Conservation (phyloP, 2,113 vertebrate genomes). For the Butorides virescens region DNA sequence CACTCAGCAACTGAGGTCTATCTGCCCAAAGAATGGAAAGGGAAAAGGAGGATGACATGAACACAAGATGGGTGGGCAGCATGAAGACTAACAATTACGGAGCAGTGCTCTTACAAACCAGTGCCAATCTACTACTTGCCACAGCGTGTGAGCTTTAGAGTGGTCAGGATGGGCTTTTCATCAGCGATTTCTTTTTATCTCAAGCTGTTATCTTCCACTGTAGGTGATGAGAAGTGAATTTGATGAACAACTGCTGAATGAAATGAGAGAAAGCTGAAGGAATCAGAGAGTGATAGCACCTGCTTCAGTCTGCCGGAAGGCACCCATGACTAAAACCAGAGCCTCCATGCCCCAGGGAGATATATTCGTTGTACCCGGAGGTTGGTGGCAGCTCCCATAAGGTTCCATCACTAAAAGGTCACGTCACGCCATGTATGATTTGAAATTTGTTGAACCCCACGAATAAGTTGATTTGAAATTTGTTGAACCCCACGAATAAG, state of each 20-base stretch:
- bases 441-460: neutral
- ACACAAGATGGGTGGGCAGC: neutral
- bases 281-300: neutral
- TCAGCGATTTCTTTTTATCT: neutral
- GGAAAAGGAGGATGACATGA: constrained; percentile 5
- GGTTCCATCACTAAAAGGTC: neutral
- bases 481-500: neutral
- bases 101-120: neutral
- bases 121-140: neutral
- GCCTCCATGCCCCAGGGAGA: neutral
- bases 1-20: constrained; percentile 15
- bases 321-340: neutral
- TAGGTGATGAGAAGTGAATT: neutral
- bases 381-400: neutral
- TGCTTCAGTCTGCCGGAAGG: neutral
- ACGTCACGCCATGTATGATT: neutral
- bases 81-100: neutral
- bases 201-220: neutral
- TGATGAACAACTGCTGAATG: neutral
- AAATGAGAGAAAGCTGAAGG: constrained; percentile 9
- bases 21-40: neutral
- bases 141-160: neutral
- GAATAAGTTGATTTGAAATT: neutral
- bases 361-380: neutral
- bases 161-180: neutral